A percentile compares a stretch with the other conserved stretches of the same genome.
Conservation (phyloP, 1,140 invertebrate species). For the Achroia grisella region DNA sequence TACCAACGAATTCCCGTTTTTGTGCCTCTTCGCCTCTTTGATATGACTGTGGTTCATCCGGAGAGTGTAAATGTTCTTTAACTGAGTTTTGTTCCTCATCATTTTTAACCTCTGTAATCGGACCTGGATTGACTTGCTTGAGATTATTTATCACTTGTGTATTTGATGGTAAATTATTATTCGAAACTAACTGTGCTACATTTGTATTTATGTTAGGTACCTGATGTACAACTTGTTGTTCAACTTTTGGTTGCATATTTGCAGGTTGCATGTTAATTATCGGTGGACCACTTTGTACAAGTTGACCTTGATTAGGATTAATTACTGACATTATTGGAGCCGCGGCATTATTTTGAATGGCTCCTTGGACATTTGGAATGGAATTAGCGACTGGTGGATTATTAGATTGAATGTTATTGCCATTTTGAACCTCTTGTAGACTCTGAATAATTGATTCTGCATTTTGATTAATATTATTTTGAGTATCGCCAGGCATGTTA, state of each 20-base stretch:
- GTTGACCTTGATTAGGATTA: too few relatives aligned
- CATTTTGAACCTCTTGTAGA: too few relatives aligned
- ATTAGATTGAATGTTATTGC: too few relatives aligned
- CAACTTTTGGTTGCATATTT: constrained; percentile 1
- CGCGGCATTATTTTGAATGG: background rate
- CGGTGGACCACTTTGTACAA: background rate
- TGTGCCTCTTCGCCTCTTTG: constrained; percentile 45
- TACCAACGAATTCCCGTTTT: background rate
- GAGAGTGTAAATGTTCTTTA: constrained; percentile 40
- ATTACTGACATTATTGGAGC: too few relatives aligned
- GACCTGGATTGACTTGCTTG: background rate
- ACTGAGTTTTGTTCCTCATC: constrained; percentile 5
- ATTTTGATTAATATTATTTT: too few relatives aligned
- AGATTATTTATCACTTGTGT: background rate
- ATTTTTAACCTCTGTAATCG: constrained; percentile 10
- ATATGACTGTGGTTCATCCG: constrained; percentile 59
- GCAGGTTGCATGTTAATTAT: background rate
- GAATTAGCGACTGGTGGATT: background rate
- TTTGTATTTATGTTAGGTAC: background rate
- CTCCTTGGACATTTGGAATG: background rate
- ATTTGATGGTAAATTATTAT: background rate
- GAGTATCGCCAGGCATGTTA: too few relatives aligned
- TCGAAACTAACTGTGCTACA: background rate
- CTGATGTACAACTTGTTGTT: background rate
- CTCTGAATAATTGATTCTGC: too few relatives aligned